Evolutionary conservation across 1,140 invertebrate species (phyloP).

Genomic region (Scaptomyza pallida): DNA sequence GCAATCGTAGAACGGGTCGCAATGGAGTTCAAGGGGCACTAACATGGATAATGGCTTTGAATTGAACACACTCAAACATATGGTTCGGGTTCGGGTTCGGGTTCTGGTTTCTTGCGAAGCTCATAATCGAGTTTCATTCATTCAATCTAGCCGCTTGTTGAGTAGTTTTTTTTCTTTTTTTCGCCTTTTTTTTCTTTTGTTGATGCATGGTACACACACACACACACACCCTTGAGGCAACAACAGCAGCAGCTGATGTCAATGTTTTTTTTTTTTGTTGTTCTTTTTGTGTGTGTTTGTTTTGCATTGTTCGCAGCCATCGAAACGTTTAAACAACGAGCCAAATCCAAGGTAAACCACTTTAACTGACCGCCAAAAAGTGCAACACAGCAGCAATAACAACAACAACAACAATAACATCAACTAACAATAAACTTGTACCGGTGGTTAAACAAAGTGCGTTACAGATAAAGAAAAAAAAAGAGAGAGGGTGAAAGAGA

Average conservation of each 20-base stretch:
- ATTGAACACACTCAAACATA: slow-evolving; percentile 6
- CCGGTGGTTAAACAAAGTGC: slow-evolving; percentile 12
- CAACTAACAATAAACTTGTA: neutral
- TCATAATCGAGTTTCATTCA: slow-evolving; percentile 67
- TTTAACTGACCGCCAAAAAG: slow-evolving; percentile 57
- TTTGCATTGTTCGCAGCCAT: slow-evolving; percentile 39
- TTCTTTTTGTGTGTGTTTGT: too few relatives aligned
- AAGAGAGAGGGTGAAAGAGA: neutral
- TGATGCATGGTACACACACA: neutral
- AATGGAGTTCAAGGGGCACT: too few relatives aligned
- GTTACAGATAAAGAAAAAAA: too few relatives aligned
- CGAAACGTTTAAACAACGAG: neutral
- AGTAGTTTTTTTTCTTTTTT: neutral
- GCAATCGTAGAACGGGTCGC: neutral
- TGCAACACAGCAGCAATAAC: slow-evolving; percentile 30
- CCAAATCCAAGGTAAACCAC: slow-evolving; percentile 31
- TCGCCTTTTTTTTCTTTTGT: neutral
- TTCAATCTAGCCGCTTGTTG: neutral
- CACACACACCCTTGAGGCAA: slow-evolving; percentile 3
- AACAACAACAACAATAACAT: neutral
- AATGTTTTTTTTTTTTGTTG: slow-evolving; percentile 2
- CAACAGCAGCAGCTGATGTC: slow-evolving; percentile 13
- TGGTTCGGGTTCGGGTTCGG: too few relatives aligned
- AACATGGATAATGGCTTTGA: slow-evolving; percentile 10
- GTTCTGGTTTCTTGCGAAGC: slow-evolving; percentile 20